These are phyloP conservation scores for Pseudocheirus occidentalis DNA, from an alignment of 2,797 vertebrate species.

Conservation along the genomic window DNA sequence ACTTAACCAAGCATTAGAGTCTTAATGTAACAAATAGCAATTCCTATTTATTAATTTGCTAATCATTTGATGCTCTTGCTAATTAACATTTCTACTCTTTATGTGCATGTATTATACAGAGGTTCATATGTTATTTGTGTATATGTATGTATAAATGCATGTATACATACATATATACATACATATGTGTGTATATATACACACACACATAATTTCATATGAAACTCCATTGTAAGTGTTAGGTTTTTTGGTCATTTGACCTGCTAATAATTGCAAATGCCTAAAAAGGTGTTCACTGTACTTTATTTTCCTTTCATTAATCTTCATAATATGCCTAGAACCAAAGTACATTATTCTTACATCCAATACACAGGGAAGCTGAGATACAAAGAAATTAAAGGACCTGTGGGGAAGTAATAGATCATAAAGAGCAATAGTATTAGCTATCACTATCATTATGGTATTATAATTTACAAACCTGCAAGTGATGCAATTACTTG, in stretches of 20 bases:
- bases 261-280: conserved; percentile 49
- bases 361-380: neutral
- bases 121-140: neutral
- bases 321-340: conserved; percentile 20
- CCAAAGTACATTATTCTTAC: conserved; percentile 15
- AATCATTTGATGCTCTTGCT: conserved; percentile 11
- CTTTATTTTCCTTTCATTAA: conserved; percentile 62
- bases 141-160: neutral
- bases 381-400: conserved; percentile 40
- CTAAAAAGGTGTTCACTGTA: conserved; percentile 18
- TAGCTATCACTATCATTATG: conserved; percentile 11
- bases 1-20: neutral
- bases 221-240: conserved; percentile 29
- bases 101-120: neutral
- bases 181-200: neutral
- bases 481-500: conserved; percentile 13
- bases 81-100: conserved; percentile 30
- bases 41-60: conserved; percentile 41
- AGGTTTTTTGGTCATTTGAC: conserved; percentile 27
- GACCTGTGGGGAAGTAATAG: neutral
- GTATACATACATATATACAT: neutral
- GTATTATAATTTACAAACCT: conserved; percentile 26
- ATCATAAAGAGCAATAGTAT: neutral
- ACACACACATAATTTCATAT: conserved; percentile 4
- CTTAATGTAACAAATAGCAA: conserved; percentile 38